These are phyloP conservation scores for Speoplatyrhinus poulsoni DNA, from an alignment of 2,113 vertebrate genomes.

Conservation along the genomic window DNA sequence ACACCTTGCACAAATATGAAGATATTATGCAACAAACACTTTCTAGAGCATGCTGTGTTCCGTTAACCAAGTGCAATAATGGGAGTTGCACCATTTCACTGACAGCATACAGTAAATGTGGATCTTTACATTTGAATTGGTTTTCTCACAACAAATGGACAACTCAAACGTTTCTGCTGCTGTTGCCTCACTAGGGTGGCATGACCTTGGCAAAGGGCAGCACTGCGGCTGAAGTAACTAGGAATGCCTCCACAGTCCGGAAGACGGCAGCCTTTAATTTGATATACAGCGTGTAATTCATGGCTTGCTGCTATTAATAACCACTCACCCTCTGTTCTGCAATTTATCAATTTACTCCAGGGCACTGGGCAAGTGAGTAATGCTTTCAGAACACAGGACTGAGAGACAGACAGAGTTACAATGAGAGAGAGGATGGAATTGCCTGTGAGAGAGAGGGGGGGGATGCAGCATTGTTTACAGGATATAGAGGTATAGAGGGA, in stretches of 20 bases:
- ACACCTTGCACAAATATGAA: neutral
- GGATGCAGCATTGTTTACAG: slow-evolving; percentile 17
- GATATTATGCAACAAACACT: slow-evolving; percentile 7
- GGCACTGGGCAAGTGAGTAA: slow-evolving; percentile 38
- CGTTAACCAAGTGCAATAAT: slow-evolving; percentile 17
- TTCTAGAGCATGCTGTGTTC: slow-evolving; percentile 7
- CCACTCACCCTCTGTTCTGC: slow-evolving; percentile 47
- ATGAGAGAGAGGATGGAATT: neutral
- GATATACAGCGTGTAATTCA: slow-evolving; percentile 37
- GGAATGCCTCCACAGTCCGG: slow-evolving; percentile 12
- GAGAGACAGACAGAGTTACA: neutral
- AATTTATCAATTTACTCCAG: slow-evolving; percentile 61
- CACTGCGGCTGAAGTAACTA: neutral
- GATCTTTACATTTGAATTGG: slow-evolving; percentile 41
- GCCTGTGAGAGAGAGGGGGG: slow-evolving; percentile 2
- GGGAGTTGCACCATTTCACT: slow-evolving; percentile 29
- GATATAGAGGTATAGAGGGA: neutral
- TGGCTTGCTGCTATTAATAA: slow-evolving; percentile 52
- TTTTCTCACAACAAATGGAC: slow-evolving; percentile 19
- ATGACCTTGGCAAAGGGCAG: slow-evolving; percentile 52
- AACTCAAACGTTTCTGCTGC: slow-evolving; percentile 31
- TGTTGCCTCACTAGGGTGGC: slow-evolving; percentile 46
- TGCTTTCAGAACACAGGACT: slow-evolving; percentile 45
- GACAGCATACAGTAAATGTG: slow-evolving; percentile 20
- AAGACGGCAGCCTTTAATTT: slow-evolving; percentile 29